Evolutionary conservation across 2,113 vertebrate species (phyloP), one percentile per base, ranked within the genome.

Genomic region (Pangasianodon gigas): DNA sequence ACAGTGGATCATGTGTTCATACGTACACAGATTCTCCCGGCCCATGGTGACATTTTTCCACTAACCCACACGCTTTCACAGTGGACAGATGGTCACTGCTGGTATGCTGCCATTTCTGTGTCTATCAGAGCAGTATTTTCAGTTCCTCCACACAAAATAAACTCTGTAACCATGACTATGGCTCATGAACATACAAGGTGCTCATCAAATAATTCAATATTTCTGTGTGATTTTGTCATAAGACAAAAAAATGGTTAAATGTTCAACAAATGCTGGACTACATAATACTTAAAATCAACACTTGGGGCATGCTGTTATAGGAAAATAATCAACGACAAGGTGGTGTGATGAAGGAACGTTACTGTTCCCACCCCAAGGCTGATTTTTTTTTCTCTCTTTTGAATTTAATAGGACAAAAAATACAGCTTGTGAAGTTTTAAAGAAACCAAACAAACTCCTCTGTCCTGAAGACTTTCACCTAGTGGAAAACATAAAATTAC

Each of bases 21-120:
- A 84, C 21, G 37, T 6, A 62, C 56, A 6, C 52, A 18, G 52
- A 58, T 69, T 84, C 4, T 56, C 58, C 85, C 60, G 32, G 65
- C 86, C 37, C 56, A 13, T 58, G 51, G 69, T 89, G 86, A 26
- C 62, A 26, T 48, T 41, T 14, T 67, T 51, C 37, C 52, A 41
- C 10, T 41, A 41, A 85, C 69, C 65, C 19, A 84, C 51, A 58
- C 52, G 5, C 21, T 74, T 88, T 74, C 86, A 85, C 88, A 77
- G 82, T 58, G 60, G 74, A 91, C 91, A 91, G 91, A 91, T 91
- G 91, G 91, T 84, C 79, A 41, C 21, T 88, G 88, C 91, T 74
- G 87, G 89, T 67, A 32, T 5, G 91, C 37, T 90, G 91, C 87
- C 83, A 75, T 85, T 90, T 37, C 13, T 85, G 48, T 85, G 52